These are phyloP conservation scores for Numida meleagris DNA, from an alignment of 2,113 vertebrate species.

Conservation along the genomic window DNA sequence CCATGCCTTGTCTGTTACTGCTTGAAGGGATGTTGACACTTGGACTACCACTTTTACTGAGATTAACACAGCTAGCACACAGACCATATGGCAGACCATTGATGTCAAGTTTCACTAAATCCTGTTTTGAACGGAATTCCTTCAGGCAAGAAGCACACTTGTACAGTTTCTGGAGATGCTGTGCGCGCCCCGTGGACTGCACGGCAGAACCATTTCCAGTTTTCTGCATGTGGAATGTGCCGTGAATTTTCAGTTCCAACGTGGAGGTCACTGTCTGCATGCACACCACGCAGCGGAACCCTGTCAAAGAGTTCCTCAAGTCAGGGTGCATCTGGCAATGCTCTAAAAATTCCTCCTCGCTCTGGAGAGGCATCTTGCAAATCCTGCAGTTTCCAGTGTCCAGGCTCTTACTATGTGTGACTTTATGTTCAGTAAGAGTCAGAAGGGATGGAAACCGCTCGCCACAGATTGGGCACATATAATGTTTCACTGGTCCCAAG, in stretches of 20 bases:
- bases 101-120: constrained; percentile 97
- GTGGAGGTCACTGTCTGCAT: constrained; percentile 99
- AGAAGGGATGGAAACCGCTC: constrained; percentile 97
- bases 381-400: constrained; percentile 98
- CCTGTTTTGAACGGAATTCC: constrained; percentile 95
- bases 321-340: constrained; percentile 99
- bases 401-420: constrained; percentile 98
- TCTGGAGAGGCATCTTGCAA: constrained; percentile 97
- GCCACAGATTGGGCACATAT: constrained; percentile 99
- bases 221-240: constrained; percentile 99
- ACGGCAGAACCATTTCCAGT: constrained; percentile 86
- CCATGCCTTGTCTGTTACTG: constrained; percentile 79
- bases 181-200: constrained; percentile 74
- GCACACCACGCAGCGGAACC: constrained; percentile 98
- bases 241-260: constrained; percentile 98
- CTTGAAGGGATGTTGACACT: constrained; percentile 86
- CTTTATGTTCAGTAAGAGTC: constrained; percentile 98
- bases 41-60: constrained; percentile 93
- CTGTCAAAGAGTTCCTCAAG: constrained; percentile 96
- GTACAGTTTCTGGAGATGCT: constrained; percentile 88
- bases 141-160: constrained; percentile 98
- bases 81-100: constrained; percentile 96
- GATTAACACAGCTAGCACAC: constrained; percentile 90
- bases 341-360: constrained; percentile 98
- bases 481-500: constrained; percentile 98